Conservation (phyloP, 1,140 invertebrate genomes). For the Drosophila erecta region DNA sequence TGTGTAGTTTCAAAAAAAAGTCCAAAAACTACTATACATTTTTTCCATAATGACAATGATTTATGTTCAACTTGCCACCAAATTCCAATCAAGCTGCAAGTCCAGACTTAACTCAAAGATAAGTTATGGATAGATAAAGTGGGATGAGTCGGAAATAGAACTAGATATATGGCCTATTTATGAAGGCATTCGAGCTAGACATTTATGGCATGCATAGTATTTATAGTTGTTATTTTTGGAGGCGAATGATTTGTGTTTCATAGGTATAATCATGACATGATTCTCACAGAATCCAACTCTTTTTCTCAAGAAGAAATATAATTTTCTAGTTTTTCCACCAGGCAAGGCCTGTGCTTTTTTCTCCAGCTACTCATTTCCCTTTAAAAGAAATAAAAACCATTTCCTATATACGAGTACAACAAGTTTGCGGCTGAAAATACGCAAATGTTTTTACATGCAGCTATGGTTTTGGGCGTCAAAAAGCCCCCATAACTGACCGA, state of each 20-base stretch:
- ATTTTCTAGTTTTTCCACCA: background rate
- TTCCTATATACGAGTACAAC: background rate
- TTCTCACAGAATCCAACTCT: too few species aligned
- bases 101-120: conserved; percentile 5
- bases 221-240: too few species aligned
- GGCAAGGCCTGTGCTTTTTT: background rate
- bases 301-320: too few species aligned
- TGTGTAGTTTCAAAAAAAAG: background rate
- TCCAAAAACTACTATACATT: conserved; percentile 24
- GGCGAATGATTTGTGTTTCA: too few species aligned
- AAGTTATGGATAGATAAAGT: conserved; percentile 14
- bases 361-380: background rate
- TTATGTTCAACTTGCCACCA: conserved; percentile 55
- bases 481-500: conserved; percentile 28
- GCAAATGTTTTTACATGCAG: conserved; percentile 9
- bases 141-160: conserved; percentile 10
- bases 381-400: background rate
- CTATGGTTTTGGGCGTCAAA: conserved; percentile 15
- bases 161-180: conserved; percentile 22
- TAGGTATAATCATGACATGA: too few species aligned
- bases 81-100: conserved; percentile 27
- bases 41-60: conserved; percentile 22
- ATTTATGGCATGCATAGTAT: conserved; percentile 10
- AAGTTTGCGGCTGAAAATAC: background rate
- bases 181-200: background rate